Evolutionary conservation across 2,797 vertebrate species (phyloP).

Genomic region (Leptoclinus maculatus): DNA sequence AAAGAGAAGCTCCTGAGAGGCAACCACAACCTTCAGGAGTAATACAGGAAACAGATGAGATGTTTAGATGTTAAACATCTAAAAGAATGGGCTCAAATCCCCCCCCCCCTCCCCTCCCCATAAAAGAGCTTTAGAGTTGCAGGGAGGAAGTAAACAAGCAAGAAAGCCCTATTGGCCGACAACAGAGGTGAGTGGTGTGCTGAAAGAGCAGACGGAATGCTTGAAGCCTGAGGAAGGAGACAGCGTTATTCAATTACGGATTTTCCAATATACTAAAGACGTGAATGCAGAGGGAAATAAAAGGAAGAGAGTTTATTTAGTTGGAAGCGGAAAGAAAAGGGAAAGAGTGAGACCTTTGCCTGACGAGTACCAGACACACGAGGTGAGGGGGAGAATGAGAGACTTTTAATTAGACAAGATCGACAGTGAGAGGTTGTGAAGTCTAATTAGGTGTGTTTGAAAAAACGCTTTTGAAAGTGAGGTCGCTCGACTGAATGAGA

Average conservation of each 20-base stretch:
- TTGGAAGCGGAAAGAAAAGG: slow-evolving; percentile 45
- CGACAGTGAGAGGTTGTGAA: slow-evolving; percentile 74
- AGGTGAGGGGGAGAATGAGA: slow-evolving; percentile 72
- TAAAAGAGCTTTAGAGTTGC: slow-evolving; percentile 53
- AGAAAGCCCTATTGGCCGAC: slow-evolving; percentile 58
- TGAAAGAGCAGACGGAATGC: slow-evolving; percentile 53
- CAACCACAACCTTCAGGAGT: slow-evolving; percentile 56
- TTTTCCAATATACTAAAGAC: slow-evolving; percentile 75
- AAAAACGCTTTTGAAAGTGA: slow-evolving; percentile 63
- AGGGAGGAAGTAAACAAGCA: slow-evolving; percentile 69
- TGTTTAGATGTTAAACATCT: slow-evolving; percentile 71
- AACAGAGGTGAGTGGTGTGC: slow-evolving; percentile 62
- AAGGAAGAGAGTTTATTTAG: slow-evolving; percentile 69
- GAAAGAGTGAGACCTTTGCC: slow-evolving; percentile 72
- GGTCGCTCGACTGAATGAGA: slow-evolving; percentile 71
- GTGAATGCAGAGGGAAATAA: slow-evolving; percentile 48
- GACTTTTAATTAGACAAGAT: slow-evolving; percentile 82
- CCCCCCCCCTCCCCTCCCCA: too few species aligned
- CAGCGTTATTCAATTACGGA: slow-evolving; percentile 75
- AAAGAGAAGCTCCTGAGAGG: slow-evolving; percentile 70
- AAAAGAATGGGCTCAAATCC: slow-evolving; percentile 66
- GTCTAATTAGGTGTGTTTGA: slow-evolving; percentile 75
- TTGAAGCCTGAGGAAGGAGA: slow-evolving; percentile 56
- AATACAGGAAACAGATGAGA: slow-evolving; percentile 66
- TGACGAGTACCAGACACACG: slow-evolving; percentile 63